These are phyloP conservation scores for Grammatotria lemairii DNA, from an alignment of 2,113 vertebrate species.

Conservation along the genomic window DNA sequence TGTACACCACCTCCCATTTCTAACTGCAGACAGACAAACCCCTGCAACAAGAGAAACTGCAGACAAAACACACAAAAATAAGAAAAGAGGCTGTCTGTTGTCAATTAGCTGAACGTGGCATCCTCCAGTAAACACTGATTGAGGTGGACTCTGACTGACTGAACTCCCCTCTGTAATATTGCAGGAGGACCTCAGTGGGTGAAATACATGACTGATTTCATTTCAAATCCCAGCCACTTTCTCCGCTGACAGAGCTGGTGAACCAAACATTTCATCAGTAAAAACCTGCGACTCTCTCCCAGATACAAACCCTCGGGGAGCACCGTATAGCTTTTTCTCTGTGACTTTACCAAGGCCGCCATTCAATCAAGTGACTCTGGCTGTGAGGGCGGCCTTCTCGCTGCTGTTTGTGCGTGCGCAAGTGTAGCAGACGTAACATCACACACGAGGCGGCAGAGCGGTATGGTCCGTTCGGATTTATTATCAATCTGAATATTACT, in stretches of 20 bases:
- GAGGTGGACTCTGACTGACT: neutral
- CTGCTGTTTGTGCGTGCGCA: neutral
- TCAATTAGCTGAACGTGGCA: neutral
- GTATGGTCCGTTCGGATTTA: slow-evolving; percentile 55
- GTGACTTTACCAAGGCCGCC: slow-evolving; percentile 9
- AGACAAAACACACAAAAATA: neutral
- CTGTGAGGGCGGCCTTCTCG: neutral
- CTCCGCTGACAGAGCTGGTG: slow-evolving; percentile 18
- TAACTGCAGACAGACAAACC: neutral
- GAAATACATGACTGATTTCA: slow-evolving; percentile 36
- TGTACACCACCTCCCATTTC: neutral
- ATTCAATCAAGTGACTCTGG: slow-evolving; percentile 27
- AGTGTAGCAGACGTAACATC: neutral
- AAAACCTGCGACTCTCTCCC: slow-evolving; percentile 21
- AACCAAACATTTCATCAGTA: slow-evolving; percentile 47
- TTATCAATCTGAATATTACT: slow-evolving; percentile 60
- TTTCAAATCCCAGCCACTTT: slow-evolving; percentile 20
- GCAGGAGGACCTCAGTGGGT: neutral
- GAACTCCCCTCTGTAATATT: neutral
- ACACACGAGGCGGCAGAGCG: neutral
- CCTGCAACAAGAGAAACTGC: neutral
- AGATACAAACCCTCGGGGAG: slow-evolving; percentile 25
- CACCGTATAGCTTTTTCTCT: slow-evolving; percentile 12
- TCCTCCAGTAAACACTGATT: neutral
- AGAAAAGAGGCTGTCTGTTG: neutral